Base-by-base conservation (phyloP, 2,797 vertebrate genomes). In the Sebastes melanostomus region DNA sequence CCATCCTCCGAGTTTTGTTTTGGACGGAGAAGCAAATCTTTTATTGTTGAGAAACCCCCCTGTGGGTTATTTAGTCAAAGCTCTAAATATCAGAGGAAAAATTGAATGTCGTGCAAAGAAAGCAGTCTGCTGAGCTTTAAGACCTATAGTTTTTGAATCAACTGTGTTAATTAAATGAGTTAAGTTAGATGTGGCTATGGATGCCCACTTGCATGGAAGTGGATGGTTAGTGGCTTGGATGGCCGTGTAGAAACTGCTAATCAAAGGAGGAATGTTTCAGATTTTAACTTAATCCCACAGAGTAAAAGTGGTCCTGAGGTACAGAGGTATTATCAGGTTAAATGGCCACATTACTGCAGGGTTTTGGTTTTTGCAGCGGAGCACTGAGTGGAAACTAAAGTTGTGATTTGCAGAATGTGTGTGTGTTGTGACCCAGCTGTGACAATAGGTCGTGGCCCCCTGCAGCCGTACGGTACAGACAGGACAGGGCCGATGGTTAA, bases 381-480 rank as follows among this genome's bases (percentile, higher is more conserved):
- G 16, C 36, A 8, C 10, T 71, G 50, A 20, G 14, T 80, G 29
- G 42, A 82, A 80, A 69, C 68, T 52, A n/a, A 81, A 83, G 75
- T 86, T 81, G 77, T 80, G 72, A 76, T 81, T 80, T 70, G 83
- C 82, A 46, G 25, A 67, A 13, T 59, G 29, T 84, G 63, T 79
- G 86, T 77, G 84, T 85, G 78, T 83, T 80, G 79, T 83, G 73
- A 84, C 82, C 91, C 86, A 90, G 87, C 78, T 87, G 84, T 90
- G 89, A 92, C 86, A 91, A 92, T 89, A 86, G 87, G 87, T 61
- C 2, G 69, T 71, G 88, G 87, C 90, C 92, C 89, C 89, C 90
- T 67, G 83, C 83, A 80, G 91, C 89, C 86, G 85, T 69, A 77
- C 63, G 75, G 73, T 82, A 80, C 89, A 84, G 87, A 85, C 84